Evolutionary conservation across 2,113 vertebrate species (phyloP).

Genomic region (Burhinus bistriatus): DNA sequence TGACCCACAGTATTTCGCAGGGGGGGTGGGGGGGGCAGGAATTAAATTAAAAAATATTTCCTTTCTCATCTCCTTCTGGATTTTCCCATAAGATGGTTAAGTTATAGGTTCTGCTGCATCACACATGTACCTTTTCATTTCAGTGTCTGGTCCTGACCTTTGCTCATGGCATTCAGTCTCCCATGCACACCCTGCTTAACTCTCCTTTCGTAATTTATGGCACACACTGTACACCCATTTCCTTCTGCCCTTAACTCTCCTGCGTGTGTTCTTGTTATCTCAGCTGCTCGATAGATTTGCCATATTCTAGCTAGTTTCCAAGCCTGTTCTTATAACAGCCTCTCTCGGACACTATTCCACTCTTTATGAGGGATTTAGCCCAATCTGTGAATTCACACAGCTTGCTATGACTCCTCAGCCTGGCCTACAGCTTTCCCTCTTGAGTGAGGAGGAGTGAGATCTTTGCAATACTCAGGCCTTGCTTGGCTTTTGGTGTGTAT

Average conservation of each 20-base stretch:
- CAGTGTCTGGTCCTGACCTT: conserved; percentile 64
- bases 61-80: conserved; percentile 56
- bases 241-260: conserved; percentile 63
- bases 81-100: conserved; percentile 56
- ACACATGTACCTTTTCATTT: conserved; percentile 67
- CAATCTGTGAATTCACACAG: background rate
- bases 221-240: conserved; percentile 68
- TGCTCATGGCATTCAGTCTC: conserved; percentile 57
- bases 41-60: conserved; percentile 58
- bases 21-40: background rate
- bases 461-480: background rate
- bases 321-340: background rate
- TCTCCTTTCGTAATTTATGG: conserved; percentile 63
- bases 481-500: background rate
- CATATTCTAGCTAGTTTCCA: conserved; percentile 26
- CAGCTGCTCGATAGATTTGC: conserved; percentile 61
- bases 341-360: background rate
- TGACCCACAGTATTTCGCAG: conserved; percentile 1
- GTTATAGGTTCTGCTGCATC: conserved; percentile 55
- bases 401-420: background rate
- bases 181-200: conserved; percentile 61
- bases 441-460: background rate
- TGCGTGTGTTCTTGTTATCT: conserved; percentile 69
- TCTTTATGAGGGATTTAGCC: background rate
- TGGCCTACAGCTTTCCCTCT: background rate